Evolutionary conservation across 2,888 invertebrate species (phyloP).

Genomic region (Hypena proboscidalis): DNA sequence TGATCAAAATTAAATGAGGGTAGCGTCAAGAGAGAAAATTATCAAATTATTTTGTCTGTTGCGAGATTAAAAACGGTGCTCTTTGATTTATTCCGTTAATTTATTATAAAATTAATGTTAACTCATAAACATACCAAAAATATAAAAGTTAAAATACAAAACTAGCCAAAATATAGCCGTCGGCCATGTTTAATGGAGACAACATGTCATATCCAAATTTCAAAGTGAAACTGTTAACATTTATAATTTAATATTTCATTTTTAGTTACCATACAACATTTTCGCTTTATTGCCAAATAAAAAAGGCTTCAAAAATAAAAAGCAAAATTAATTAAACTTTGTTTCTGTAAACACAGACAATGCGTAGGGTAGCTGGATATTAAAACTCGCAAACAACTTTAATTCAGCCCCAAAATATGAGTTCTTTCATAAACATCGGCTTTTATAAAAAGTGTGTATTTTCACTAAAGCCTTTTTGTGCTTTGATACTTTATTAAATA

Average conservation of each 20-base stretch:
- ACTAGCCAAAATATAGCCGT: no score
- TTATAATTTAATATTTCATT: conserved; percentile 14
- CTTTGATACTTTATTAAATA: neutral
- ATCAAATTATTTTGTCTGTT: conserved; percentile 22
- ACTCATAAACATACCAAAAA: no score
- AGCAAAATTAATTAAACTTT: conserved; percentile 27
- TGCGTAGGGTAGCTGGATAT: conserved; percentile 15
- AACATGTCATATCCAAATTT: no score
- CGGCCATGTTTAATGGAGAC: no score
- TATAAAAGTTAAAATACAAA: no score
- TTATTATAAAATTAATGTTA: no score
- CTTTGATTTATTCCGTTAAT: no score
- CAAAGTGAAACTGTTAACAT: no score
- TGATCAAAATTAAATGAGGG: conserved; percentile 19
- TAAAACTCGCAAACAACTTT: conserved; percentile 16
- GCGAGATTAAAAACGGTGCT: neutral
- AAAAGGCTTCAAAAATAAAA: conserved; percentile 14
- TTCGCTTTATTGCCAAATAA: conserved; percentile 18
- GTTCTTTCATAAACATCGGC: conserved; percentile 11
- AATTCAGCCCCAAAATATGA: conserved; percentile 10
- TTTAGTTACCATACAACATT: conserved; percentile 6
- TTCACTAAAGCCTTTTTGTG: neutral
- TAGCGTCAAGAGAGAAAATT: conserved; percentile 29
- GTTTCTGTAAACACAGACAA: conserved; percentile 14
- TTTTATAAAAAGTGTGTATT: conserved; percentile 4